Evolutionary conservation across 1,140 invertebrate species (phyloP).

Genomic region (Brachionus sp.): DNA sequence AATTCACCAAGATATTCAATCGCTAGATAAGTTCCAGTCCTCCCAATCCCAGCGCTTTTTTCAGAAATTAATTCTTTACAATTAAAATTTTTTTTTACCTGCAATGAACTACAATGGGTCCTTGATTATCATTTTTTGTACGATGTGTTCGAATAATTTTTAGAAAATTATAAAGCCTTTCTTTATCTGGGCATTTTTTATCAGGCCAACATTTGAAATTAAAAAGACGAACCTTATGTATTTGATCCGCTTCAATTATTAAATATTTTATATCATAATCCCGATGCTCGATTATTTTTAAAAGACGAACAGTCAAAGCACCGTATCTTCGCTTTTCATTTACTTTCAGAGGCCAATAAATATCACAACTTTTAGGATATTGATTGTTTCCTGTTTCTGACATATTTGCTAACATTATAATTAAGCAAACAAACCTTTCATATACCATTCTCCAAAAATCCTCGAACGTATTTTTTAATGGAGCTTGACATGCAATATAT

Average conservation of each 20-base stretch:
- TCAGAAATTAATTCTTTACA: not conserved
- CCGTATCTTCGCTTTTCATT: not conserved
- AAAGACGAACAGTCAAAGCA: not conserved
- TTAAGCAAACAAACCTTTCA: conserved; percentile 98
- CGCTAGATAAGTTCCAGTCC: conserved; percentile 84
- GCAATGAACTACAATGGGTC: conserved; percentile 20
- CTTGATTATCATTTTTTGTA: not conserved
- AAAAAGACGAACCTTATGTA: not conserved
- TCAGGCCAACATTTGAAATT: conserved; percentile 40
- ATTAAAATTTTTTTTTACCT: not conserved
- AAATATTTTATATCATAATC: conserved; percentile 6
- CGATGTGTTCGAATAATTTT: not conserved
- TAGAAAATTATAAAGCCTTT: conserved; percentile 1
- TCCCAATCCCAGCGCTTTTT: conserved; percentile 80
- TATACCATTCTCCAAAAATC: conserved; percentile 99
- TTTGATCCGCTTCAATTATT: not conserved
- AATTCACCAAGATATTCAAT: conserved; percentile 87
- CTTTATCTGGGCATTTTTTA: not conserved
- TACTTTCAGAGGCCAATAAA: conserved; percentile 4
- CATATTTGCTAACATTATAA: conserved; percentile 95
- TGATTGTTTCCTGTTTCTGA: conserved; percentile 78
- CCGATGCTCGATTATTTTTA: not conserved
- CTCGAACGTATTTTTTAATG: conserved; percentile 86
- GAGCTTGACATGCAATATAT: conserved; percentile 97
- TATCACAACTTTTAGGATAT: not conserved